Evolutionary conservation across 2,113 vertebrate genomes (phyloP), one percentile per base, ranked within the genome.

Genomic region (Ceyx melanurus): DNA sequence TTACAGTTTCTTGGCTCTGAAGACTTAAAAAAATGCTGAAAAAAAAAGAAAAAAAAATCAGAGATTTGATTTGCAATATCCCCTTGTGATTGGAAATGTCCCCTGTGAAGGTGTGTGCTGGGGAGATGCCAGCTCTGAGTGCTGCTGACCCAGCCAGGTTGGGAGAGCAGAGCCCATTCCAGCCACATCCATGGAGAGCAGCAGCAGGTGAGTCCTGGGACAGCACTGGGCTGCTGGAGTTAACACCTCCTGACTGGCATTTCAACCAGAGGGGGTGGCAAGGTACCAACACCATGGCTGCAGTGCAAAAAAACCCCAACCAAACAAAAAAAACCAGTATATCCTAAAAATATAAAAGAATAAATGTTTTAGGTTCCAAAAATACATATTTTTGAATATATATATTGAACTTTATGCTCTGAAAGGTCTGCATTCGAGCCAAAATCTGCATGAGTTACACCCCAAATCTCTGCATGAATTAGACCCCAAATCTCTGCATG

Each of bases 211-310:
- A 48, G 89, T 94, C 29, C 43, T 20, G 23, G 5, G n/a, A 9
- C 14, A 18, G 18, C 48, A 1, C 29, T 35, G 20, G 0, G 33
- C 21, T 76, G 11, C 29, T 6, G 26, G 9, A 1, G 0, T 23
- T 57, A 12, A 40, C 23, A 5, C 6, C 15, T 4, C 1, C 7
- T 17, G 15, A 5, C 37, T 43, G 23, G 25, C 8, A 5, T 1
- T 56, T 37, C 19, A 54, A 68, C 37, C 13, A 8, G 48, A 18
- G 60, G 50, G 35, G 14, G 18, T 3, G 16, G 13, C 48, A 10
- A 10, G 28, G 31, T 25, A 43, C 20, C 53, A 40, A 50, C 82
- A 58, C 15, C 4, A 13, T 42, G 46, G 23, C 19, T 37, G 33
- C 50, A 46, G 4, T 18, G 73, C 48, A n/a, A 45, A 45, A 22